Percentiles rank a stretch among this genome's conserved stretches.
Conservation (phyloP, 2,113 vertebrate genomes). For the Daboia siamensis region DNA sequence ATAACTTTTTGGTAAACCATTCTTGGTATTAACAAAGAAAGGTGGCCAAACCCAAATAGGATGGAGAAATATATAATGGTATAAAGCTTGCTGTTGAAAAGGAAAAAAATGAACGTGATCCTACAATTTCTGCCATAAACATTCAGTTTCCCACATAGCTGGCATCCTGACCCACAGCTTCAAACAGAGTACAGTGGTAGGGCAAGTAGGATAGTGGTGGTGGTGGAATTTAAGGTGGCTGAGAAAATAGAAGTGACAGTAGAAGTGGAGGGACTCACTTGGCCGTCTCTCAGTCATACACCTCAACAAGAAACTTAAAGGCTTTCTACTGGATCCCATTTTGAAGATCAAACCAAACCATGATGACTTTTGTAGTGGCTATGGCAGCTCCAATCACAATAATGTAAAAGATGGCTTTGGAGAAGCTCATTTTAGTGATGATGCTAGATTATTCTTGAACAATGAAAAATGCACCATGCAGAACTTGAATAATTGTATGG, state of each 20-base stretch:
- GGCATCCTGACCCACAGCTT: conserved; percentile 43
- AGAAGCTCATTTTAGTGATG: conserved; percentile 37
- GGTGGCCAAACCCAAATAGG: conserved; percentile 7
- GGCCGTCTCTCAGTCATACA: neutral
- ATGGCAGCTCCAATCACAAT: neutral
- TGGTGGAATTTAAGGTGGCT: neutral
- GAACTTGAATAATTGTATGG: conserved; percentile 67
- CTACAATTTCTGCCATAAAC: conserved; percentile 34
- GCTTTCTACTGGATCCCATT: conserved; percentile 42
- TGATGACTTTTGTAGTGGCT: conserved; percentile 26
- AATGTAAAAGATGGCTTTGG: conserved; percentile 11
- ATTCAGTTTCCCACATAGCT: neutral
- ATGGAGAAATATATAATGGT: conserved; percentile 40
- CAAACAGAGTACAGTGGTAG: conserved; percentile 16
- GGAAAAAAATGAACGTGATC: conserved; percentile 46
- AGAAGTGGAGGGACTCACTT: conserved; percentile 1
- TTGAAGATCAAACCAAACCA: conserved; percentile 41
- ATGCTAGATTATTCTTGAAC: conserved; percentile 58
- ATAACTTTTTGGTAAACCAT: conserved; percentile 44
- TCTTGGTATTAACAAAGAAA: neutral
- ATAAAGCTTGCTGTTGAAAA: conserved; percentile 37
- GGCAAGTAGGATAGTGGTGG: conserved; percentile 22
- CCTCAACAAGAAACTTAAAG: conserved; percentile 22
- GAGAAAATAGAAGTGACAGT: neutral
- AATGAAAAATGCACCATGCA: conserved; percentile 71